Evolutionary conservation across 2,888 invertebrate species (phyloP), one percentile per base, ranked within the genome.

Genomic region (Margaritifera margaritifera): DNA sequence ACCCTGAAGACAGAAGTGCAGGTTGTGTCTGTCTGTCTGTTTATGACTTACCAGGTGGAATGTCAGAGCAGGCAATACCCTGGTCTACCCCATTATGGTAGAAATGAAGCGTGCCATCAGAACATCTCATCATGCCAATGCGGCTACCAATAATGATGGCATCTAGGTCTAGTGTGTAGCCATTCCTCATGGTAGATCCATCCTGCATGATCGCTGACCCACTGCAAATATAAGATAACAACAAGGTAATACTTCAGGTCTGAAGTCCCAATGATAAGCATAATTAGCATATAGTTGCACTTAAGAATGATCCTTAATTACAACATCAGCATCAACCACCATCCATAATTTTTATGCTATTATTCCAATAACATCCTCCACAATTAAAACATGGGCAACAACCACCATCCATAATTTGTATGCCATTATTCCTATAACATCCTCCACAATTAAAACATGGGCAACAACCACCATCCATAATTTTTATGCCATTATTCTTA

Each of bases 171-270:
- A 96, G 93, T 0, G 93, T 92, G 85, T 97, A 97, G 78, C 95
- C 95, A 86, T 95, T 95, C 61, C 94, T 93, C 62, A 96, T 92
- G 22, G 95, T 95, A 55, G 93, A 93, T 6, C 97, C 96, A 88
- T 97, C 96, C 87, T 95, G 94, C 94, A 97, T 96, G 80, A 97
- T 94, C 65, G 96, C 94, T 1, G 95, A 94, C 0, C 97, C 97
- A 84, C 96, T 90, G 80, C 56, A 79, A 73, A 18, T 22, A 64
- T 67, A 24, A 6, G n/a, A n/a, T 8, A 61, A 25, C 27, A 42
- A 8, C 15, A 42, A 42, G 42, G 42, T 42, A 8, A n/a, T n/a
- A 63, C 19, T 20, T 27, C 6, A 61, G 0, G 24, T 22, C 62
- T 42, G 11, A 42, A 42, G 42, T 15, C 11, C n/a, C 42, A 42